Evolutionary conservation across 1,140 invertebrate genomes (phyloP).

Genomic region (Tetranychus urticae): DNA sequence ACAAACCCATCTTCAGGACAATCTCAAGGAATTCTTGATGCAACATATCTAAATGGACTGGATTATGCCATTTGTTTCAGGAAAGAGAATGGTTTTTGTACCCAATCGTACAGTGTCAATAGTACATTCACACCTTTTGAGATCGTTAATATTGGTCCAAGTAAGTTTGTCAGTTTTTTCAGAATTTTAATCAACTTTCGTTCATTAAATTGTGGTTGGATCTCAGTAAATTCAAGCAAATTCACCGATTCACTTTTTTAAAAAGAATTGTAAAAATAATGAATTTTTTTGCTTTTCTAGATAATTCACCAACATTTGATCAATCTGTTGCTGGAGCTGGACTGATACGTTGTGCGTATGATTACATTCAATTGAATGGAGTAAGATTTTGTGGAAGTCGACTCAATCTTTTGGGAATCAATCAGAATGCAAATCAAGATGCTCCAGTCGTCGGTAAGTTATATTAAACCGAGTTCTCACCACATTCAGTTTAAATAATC

Average conservation of each 20-base stretch:
- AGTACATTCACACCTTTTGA: neutral
- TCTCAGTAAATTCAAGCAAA: neutral
- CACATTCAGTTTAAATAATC: no score
- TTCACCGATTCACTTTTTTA: neutral
- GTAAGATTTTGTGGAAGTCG: constrained; percentile 1
- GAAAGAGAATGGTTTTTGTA: constrained; percentile 14
- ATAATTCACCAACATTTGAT: neutral
- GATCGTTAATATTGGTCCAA: neutral
- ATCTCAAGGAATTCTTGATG: neutral
- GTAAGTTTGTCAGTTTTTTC: neutral
- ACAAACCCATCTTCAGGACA: neutral
- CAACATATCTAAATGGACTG: constrained; percentile 30
- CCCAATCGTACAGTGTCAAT: constrained; percentile 24
- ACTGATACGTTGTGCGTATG: neutral
- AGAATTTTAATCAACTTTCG: neutral
- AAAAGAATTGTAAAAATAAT: neutral
- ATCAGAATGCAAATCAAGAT: constrained; percentile 24
- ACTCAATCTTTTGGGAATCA: neutral
- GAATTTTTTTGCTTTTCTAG: neutral
- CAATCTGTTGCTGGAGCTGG: neutral
- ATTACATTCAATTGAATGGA: constrained; percentile 4
- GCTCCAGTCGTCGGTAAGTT: constrained; percentile 48
- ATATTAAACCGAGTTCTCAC: neutral
- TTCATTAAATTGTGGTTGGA: neutral
- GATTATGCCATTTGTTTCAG: constrained; percentile 17